Evolutionary conservation across 1,140 invertebrate species (phyloP), one percentile per base, ranked within the genome.

Genomic region (Drosophila willistoni): DNA sequence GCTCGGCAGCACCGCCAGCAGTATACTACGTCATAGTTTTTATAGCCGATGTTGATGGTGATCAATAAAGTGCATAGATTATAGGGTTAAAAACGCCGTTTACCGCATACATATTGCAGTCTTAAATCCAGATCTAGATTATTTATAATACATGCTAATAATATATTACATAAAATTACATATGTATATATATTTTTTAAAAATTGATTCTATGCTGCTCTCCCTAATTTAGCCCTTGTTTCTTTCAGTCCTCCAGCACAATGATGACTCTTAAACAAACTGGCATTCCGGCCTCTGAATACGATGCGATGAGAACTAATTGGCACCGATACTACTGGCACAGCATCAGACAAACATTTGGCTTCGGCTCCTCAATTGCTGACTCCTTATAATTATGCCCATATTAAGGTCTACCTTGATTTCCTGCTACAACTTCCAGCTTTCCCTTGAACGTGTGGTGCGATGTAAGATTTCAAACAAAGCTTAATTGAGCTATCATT

Each of bases 281-380:
- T 2, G 95, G 96, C 36, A 95, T 99, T 55, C 97, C 97, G 5
- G 83, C 93, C 41, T 94, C 94, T 19, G 97, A 98, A 85, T 94
- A 95, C 64, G 96, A 97, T 25, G 94, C 94, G 54, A 99, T 97
- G 13, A 95, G 94, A 86, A 94, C 96, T 71, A 98, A 98, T 83
- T 99, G 98, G 98, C 94, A 96, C 69, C 93, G 96, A 60, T 98
- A 98, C 93, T 99, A 98, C 91, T 99, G 97, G 95, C 95, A 98
- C 78, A 95, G 97, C 70, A 98, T 99, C 81, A 98, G 97, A 93
- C 94, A 96, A 90, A 96, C 96, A 1, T 98, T 99, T 93, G 97
- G 98, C 39, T 99, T 97, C 92, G 98, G 97, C 29, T 95, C 95
- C 7, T 96, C 96, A 81, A 75, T 92, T 55, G 42, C 75, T 7